Conservation (phyloP, 2,797 vertebrate species). For the Halcyon chelicuti region DNA sequence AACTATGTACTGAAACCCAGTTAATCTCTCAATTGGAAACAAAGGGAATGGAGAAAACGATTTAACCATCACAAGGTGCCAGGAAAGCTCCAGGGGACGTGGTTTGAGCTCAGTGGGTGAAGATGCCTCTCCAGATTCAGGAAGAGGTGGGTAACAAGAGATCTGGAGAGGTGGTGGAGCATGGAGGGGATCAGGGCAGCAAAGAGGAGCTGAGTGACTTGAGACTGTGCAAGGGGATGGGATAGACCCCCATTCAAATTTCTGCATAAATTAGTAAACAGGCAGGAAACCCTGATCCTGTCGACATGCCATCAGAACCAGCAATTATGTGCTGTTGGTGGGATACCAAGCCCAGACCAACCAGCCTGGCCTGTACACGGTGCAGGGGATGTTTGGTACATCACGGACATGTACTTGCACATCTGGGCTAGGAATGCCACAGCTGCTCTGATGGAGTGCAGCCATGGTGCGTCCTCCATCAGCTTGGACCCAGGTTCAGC, state of each 20-base stretch:
- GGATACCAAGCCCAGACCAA: not conserved
- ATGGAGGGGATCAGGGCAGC: not conserved
- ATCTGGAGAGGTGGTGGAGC: not conserved
- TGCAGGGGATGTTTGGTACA: not conserved
- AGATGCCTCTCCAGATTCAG: not conserved
- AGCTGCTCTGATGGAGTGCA: not conserved
- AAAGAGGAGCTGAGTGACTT: not conserved
- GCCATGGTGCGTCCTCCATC: not conserved
- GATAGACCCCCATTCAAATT: not conserved
- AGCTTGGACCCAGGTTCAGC: not conserved
- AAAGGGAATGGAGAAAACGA: not conserved
- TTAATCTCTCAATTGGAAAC: not conserved
- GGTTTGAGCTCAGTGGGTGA: not conserved
- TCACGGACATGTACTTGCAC: rapidly evolving
- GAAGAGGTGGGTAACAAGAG: not conserved
- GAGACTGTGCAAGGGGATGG: not conserved
- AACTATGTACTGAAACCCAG: not conserved
- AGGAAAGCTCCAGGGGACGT: not conserved
- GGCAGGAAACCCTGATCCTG: rapidly evolving
- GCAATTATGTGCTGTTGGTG: rapidly evolving
- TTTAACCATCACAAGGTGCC: not conserved
- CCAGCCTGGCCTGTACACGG: rapidly evolving
- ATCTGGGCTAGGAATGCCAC: not conserved
- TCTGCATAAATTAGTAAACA: not conserved
- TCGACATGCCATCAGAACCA: not conserved